phyloP scores from a whole-genome alignment of 2,797 vertebrate species.

The Lindbergichthys nudifrons region DNA sequence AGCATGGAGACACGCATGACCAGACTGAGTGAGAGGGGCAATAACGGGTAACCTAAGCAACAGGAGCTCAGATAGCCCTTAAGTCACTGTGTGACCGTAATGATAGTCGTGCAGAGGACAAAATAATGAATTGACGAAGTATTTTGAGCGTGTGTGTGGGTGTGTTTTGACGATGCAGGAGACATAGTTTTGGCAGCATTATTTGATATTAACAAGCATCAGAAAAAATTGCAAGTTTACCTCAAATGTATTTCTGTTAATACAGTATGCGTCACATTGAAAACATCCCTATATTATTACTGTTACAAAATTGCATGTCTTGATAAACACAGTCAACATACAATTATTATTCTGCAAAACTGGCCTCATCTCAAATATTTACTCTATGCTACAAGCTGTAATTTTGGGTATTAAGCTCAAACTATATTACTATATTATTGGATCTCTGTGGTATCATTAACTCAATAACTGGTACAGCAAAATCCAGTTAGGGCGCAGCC shows the following conservation, averaged over 20 bases:
- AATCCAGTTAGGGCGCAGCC: constrained; percentile 20
- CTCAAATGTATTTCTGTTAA: neutral
- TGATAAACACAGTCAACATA: neutral
- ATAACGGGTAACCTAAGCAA: constrained; percentile 31
- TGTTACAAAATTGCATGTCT: constrained; percentile 10
- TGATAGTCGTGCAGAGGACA: constrained; percentile 1
- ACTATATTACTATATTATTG: constrained; percentile 8
- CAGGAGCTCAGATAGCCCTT: constrained; percentile 6
- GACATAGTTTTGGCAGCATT: neutral
- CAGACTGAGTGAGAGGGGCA: constrained; percentile 1
- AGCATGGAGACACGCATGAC: constrained; percentile 17
- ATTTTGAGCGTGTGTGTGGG: neutral
- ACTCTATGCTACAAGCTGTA: constrained; percentile 1
- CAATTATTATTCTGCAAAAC: neutral
- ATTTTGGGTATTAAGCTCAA: constrained; percentile 25
- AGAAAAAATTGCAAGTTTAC: neutral
- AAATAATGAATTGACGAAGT: neutral
- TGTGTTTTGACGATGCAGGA: neutral
- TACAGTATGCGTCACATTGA: constrained; percentile 1
- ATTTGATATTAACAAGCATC: constrained; percentile 12
- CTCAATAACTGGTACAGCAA: constrained; percentile 36
- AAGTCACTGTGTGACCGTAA: neutral
- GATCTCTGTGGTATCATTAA: constrained; percentile 24
- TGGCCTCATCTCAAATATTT: constrained; percentile 6
- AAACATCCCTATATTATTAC: neutral